Evolutionary conservation across 2,113 vertebrate genomes (phyloP).

Genomic region (Prunella fulvescens): DNA sequence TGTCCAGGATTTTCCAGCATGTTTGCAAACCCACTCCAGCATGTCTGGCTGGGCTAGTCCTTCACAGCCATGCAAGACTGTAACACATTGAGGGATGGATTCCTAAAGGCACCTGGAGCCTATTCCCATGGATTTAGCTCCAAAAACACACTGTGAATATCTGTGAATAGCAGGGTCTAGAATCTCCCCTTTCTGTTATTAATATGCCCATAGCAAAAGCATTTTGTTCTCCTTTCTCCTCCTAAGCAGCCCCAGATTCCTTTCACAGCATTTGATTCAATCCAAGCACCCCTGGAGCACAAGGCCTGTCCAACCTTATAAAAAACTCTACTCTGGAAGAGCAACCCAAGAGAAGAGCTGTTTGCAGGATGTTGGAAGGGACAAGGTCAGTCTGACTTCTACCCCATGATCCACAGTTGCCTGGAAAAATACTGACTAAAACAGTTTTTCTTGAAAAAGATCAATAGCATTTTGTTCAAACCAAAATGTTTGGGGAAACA

Average conservation of each 20-base stretch:
- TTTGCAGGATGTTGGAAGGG: not conserved
- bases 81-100: not conserved
- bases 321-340: not conserved
- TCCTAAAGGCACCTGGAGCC: not conserved
- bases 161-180: not conserved
- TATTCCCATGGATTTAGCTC: not conserved
- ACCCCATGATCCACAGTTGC: not conserved
- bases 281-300: not conserved
- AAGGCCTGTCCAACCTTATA: accelerated
- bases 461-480: not conserved
- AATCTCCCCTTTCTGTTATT: not conserved
- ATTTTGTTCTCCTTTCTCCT: not conserved
- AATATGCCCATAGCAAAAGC: not conserved
- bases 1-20: not conserved
- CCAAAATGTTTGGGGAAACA: constrained; percentile 36
- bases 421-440: not conserved
- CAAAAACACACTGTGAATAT: not conserved
- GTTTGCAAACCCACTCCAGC: not conserved
- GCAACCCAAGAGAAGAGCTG: not conserved
- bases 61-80: not conserved
- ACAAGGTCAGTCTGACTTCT: not conserved
- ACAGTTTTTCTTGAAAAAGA: not conserved
- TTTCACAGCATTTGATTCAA: not conserved
- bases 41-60: not conserved
- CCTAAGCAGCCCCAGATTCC: not conserved